Conservation (phyloP, 2,797 vertebrate species). For the Numenius phaeopus region DNA sequence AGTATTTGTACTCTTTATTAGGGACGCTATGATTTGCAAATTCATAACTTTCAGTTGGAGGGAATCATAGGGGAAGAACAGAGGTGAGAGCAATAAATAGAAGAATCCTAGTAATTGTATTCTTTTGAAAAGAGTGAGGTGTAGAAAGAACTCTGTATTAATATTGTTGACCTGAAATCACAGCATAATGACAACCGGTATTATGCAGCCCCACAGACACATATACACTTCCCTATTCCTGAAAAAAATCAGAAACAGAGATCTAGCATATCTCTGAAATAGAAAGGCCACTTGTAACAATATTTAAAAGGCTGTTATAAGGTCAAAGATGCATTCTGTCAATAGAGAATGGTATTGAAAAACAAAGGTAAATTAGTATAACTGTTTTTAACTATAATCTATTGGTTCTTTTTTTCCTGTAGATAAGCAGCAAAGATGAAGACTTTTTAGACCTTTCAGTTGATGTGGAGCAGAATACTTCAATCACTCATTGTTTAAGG, state of each 20-base stretch:
- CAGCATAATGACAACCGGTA: not conserved
- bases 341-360: not conserved
- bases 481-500: conserved; percentile 88
- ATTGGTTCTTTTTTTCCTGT: not conserved
- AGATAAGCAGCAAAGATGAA: conserved; percentile 90
- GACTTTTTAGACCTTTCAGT: conserved; percentile 89
- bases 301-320: not conserved
- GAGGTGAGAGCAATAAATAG: not conserved
- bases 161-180: not conserved
- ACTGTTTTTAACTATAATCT: not conserved
- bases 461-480: conserved; percentile 88
- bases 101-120: not conserved
- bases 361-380: not conserved
- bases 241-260: not conserved
- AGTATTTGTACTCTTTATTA: not conserved
- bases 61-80: not conserved
- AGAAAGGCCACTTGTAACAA: not conserved
- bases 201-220: not conserved
- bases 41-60: not conserved
- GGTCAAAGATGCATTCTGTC: not conserved
- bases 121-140: not conserved
- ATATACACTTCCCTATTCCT: not conserved
- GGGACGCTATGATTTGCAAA: not conserved
- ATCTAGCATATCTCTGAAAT: not conserved
- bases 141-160: not conserved